Base-by-base conservation (phyloP, 2,888 invertebrate genomes). In the Danaus chrysippus region DNA sequence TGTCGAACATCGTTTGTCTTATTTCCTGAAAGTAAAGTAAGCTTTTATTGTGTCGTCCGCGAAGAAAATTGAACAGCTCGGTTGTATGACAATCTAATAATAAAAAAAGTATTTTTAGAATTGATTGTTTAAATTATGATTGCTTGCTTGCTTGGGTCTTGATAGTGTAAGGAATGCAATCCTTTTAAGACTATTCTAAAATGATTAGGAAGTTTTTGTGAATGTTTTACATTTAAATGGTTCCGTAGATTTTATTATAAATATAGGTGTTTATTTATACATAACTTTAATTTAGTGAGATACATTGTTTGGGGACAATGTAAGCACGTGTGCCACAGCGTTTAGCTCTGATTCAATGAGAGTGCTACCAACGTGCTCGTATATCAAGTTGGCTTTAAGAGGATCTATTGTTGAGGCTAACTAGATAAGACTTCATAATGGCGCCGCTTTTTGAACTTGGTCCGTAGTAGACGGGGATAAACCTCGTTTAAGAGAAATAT, bases 1-100 rank as follows among this genome's bases (percentile, higher is more conserved):
- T 44, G 60, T 65, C 58, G 42, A 58, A 56, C 58, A 49, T 63
- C 61, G 10, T 54, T 57, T 56, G 34, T 61, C 59, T 58, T 66
- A 66, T 66, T 61, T 58, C 64, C 53, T 59, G 59, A 62, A 54
- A 65, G 63, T 69, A 65, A 65, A 66, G 53, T 61, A 15, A 61
- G 66, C 53, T 66, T 68, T 69, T 69, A 69, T 62, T 46, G 54
- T 46, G 64, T 46, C 64, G 59, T 66, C 56, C 41, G 58, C 58
- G 57, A 59, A 64, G 58, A 59, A 44, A 57, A 59, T 41, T 43
- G 43, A 17, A 42, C 42, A 52, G 10, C 46, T 46, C 62, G 46
- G 59, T 59, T 63, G 56, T 55, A 59, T 60, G 43, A 12, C 42
- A 42, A 57, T 44, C 17, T 52, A 12, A 42, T 56, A 54, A 63